A percentile compares a stretch with the other conserved stretches of the same genome.
These are phyloP conservation scores for Spicauda simplicius DNA, from an alignment of 2,888 invertebrate genomes.

Conservation along the genomic window DNA sequence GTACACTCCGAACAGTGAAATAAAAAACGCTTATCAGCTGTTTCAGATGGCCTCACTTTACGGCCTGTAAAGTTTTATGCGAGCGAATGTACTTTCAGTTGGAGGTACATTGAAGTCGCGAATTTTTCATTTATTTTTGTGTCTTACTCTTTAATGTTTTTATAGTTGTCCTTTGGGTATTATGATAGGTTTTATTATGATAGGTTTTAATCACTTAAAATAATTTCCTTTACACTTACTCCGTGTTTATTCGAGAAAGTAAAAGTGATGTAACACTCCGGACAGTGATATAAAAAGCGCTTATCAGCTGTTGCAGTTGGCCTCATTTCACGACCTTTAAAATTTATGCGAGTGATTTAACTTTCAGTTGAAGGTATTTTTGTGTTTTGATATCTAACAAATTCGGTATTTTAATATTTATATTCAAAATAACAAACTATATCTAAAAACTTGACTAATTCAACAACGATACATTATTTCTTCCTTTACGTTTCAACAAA, in stretches of 20 bases:
- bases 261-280: conserved; percentile 40
- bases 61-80: conserved; percentile 79
- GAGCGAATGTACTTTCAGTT: conserved; percentile 52
- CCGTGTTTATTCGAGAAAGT: too few species aligned
- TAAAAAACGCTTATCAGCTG: conserved; percentile 80
- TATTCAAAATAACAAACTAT: too few species aligned
- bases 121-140: neutral
- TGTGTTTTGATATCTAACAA: neutral
- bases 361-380: conserved; percentile 29
- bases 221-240: too few species aligned
- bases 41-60: conserved; percentile 70
- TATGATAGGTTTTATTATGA: too few species aligned
- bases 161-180: neutral
- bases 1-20: conserved; percentile 58
- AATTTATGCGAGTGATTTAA: conserved; percentile 68
- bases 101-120: conserved; percentile 22
- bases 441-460: too few species aligned
- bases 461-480: too few species aligned
- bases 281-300: conserved; percentile 75
- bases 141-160: neutral
- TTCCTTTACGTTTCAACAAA: too few species aligned
- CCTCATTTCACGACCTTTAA: conserved; percentile 76
- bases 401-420: too few species aligned
- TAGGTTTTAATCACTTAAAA: too few species aligned
- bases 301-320: conserved; percentile 75